Evolutionary conservation across 2,797 vertebrate species (phyloP), one percentile per base, ranked within the genome.

Genomic region (Eleutherodactylus coqui): DNA sequence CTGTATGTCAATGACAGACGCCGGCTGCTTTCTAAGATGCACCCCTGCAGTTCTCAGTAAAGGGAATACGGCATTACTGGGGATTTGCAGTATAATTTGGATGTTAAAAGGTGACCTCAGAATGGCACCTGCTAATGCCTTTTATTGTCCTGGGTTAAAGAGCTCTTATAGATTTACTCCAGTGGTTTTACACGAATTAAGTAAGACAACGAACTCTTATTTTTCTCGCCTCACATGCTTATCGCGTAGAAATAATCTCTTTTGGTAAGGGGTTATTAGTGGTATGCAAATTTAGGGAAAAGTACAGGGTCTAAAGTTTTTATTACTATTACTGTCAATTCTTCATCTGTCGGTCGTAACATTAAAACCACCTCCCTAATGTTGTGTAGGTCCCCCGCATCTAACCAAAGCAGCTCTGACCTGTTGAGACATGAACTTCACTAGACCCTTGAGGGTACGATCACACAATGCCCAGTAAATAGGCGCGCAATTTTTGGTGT

Each of bases 81-180:
- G 77, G 79, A 82, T 82, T 82, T 77, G 34, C 47, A 27, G 60
- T 36, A 82, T 77, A 11, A 86, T 82, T 69, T 86, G n/a, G 73
- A 29, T 43, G 49, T 83, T 77, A 24, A 64, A 83, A 64, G 17
- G 69, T 55, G 51, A 72, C 36, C 58, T 80, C 29, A 60, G 70
- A 53, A 19, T 29, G 38, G 49, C 58, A 69, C 79, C 75, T 78
- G 73, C 69, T 70, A 76, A 78, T 82, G 47, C 72, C 8, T 58
- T 47, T 49, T 34, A 62, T 83, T 73, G 36, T 29, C 29, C 3
- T 7, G 24, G 76, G 55, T 41, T 38, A 78, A 76, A 58, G 51
- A 41, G 51, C 34, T 78, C 3, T 55, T 77, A 58, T 38, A 38
- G 75, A 77, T 41, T 76, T 51, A 51, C 4, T 53, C 24, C 41